Evolutionary conservation across 1,140 invertebrate genomes (phyloP), one percentile per base, ranked within the genome.

Genomic region (Plectrocnemia conspersa): DNA sequence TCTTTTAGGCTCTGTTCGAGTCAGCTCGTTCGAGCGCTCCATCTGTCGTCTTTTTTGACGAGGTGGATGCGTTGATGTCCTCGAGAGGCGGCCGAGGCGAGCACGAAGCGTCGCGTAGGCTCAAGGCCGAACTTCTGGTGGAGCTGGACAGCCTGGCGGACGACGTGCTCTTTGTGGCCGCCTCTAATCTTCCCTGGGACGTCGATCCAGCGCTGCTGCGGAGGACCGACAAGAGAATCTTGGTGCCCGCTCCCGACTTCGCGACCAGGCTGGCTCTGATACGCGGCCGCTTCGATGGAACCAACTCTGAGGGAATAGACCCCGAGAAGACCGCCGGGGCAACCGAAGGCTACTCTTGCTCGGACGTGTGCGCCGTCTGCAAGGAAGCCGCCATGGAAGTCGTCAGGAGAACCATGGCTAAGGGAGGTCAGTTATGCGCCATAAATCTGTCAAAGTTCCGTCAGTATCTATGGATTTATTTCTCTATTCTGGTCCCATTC

Each of bases 21-120:
- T 79, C 94, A 77, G 95, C 95, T 0, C 80, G 86, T n/a, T 85
- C 85, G 68, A 85, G 92, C 66, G 84, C 93, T 0, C 96, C 96
- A 0, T 88, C 90, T 1, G 92, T 92, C 27, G 93, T 98, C 60
- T 98, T 98, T 70, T 84, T 98, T 25, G 96, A 98, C 68, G 96
- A 99, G 74, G 85, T 98, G 41, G 96, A 99, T 67, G 86, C 90
- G 21, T 74, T 97, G 11, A 85, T 89, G 3, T 85, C 86, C 0
- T 80, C 81, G 48, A 71, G 86, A 16, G 84, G 85, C 18, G 69
- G 76, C 1, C 75, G 80, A 1, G 81, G 78, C 0, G 91, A 95
- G 68, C 93, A 96, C 62, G 96, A 98, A 70, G 93, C 94, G 0
- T 89, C 89, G 16, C 77, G 93, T 52, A 75, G 95, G 54, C 85